Base-by-base conservation (phyloP, 35 echinoderm and acorn worm genomes). In the Apostichopus californicus region DNA sequence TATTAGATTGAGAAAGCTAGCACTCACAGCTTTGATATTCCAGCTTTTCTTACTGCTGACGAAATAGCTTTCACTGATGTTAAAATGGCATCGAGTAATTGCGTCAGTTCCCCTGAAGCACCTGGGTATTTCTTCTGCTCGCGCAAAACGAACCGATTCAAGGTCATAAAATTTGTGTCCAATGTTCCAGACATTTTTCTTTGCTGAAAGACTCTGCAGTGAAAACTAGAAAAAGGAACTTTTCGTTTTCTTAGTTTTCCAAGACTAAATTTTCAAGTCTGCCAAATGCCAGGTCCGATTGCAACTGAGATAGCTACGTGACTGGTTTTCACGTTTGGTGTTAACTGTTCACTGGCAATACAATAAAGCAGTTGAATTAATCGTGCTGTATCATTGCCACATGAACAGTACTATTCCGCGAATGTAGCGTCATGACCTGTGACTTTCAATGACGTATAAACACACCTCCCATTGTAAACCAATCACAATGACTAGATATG, bases 1-100 rank as follows among this genome's bases (percentile, higher is more conserved):
- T 72, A 72, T 72, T 72, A 72, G 68, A 77, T 77, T 13, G 14
- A 77, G 75, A 9, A 77, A 77, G 17, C 75, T 77, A 77, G 57
- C 17, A 94, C 97, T 96, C 88, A 99, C 97, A 99, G 72, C 77
- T 96, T 94, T 24, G 97, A 94, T 87, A 99, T 99, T 28, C 97
- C 97, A 63, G 95, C 97, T 86, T 96, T 99, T 86, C 95, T 91
- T 23, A 99, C 97, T 2, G 97, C 97, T 78, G 95, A 94, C n/a
- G 97, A 94, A n/a, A 99, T 96, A 10, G 97, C 97, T 84, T 99
- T 99, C 58, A 99, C 90, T 17, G 97, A 95, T 54, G 97, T 99
- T 17, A 96, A 56, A 46, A 99, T 85, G 6, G 97, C 94, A 78
- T 95, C 95, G 6, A 99, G 95, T 10, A 99, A 83, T 57, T 94